Evolutionary conservation across 2,888 invertebrate genomes (phyloP).

Genomic region (Lydus trimaculatus): DNA sequence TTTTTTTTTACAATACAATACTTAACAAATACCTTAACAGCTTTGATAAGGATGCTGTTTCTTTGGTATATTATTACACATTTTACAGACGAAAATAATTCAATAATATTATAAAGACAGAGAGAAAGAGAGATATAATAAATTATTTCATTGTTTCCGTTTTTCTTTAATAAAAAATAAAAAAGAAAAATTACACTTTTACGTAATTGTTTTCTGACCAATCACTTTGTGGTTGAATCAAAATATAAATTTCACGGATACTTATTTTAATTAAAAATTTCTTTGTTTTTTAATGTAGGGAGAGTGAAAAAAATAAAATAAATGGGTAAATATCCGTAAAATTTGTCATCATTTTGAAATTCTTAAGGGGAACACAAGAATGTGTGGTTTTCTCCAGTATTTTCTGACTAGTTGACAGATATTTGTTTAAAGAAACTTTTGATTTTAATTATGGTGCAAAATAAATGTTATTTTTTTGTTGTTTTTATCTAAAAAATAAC

Average conservation of each 20-base stretch:
- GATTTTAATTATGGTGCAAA: slow-evolving; percentile 33
- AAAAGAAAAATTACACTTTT: slow-evolving; percentile 45
- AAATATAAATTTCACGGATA: slow-evolving; percentile 33
- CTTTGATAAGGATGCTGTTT: slow-evolving; percentile 58
- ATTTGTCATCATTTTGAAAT: slow-evolving; percentile 19
- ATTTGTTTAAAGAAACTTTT: slow-evolving; percentile 25
- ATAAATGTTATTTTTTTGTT: slow-evolving; percentile 20
- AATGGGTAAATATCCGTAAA: slow-evolving; percentile 30
- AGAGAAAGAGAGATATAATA: slow-evolving; percentile 42
- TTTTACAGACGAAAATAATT: slow-evolving; percentile 45
- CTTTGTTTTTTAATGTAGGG: slow-evolving; percentile 11
- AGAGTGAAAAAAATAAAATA: slow-evolving; percentile 10
- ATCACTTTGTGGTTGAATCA: slow-evolving; percentile 40
- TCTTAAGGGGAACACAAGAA: slow-evolving; percentile 46
- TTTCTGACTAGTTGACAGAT: slow-evolving; percentile 57
- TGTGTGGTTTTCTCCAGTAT: slow-evolving; percentile 31
- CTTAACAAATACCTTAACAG: slow-evolving; percentile 56
- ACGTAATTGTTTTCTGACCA: slow-evolving; percentile 33
- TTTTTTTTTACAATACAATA: slow-evolving; percentile 58
- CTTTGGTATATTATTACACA: slow-evolving; percentile 63
- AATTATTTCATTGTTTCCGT: slow-evolving; percentile 41
- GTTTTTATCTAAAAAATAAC: slow-evolving; percentile 30
- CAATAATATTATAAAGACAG: background rate
- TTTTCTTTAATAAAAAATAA: slow-evolving; percentile 19
- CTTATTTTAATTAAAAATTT: slow-evolving; percentile 23